Conservation (phyloP, 1,140 invertebrate genomes). For the Cherax quadricarinatus region DNA sequence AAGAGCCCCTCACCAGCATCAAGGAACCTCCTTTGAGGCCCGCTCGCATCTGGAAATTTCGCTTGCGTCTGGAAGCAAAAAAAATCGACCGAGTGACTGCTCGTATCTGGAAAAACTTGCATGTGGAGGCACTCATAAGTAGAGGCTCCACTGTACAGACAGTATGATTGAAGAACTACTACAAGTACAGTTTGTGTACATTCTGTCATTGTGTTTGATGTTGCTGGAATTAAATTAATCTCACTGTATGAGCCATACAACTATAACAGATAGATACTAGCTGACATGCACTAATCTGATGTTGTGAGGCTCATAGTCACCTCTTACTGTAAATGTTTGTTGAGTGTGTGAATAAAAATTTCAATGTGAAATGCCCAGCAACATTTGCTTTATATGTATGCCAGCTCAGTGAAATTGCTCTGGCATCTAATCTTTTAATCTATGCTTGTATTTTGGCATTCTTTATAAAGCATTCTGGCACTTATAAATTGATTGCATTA, state of each 20-base stretch:
- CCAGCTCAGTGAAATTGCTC: neutral
- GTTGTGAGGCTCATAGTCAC: neutral
- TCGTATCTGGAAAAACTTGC: too few relatives aligned
- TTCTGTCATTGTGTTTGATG: too few relatives aligned
- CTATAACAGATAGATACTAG: neutral
- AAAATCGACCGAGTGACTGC: too few relatives aligned
- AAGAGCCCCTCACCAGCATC: too few relatives aligned
- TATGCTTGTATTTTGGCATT: neutral
- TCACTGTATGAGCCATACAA: neutral
- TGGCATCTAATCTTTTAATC: neutral
- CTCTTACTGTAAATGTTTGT: neutral
- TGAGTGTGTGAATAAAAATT: neutral
- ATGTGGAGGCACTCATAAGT: too few relatives aligned
- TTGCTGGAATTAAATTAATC: too few relatives aligned
- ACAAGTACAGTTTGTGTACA: too few relatives aligned
- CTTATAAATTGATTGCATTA: neutral
- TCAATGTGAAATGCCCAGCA: neutral
- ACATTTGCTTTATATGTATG: neutral
- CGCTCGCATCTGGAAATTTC: too few relatives aligned
- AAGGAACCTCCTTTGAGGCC: too few relatives aligned
- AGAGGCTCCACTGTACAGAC: too few relatives aligned
- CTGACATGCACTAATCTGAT: neutral
- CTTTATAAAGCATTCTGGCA: neutral
- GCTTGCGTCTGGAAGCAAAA: too few relatives aligned
- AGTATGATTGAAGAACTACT: too few relatives aligned